Percentiles rank a stretch among this genome's conserved stretches.
Evolutionary conservation across 1,140 invertebrate species (phyloP).

Genomic region (Phocides pigmalion): DNA sequence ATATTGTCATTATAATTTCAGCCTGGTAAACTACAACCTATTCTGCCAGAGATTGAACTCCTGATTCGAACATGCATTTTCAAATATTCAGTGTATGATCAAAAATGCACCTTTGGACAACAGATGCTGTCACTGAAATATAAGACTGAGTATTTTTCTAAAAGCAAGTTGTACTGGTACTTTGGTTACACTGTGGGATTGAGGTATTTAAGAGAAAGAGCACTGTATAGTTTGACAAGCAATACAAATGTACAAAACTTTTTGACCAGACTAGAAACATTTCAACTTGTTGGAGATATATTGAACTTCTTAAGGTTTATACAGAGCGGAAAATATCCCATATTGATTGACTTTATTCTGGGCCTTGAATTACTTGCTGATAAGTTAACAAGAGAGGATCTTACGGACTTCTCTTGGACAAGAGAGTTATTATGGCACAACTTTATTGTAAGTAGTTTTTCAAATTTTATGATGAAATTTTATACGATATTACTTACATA

Average conservation of each 20-base stretch:
- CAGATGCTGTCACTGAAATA: constrained; percentile 86
- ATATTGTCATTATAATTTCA: constrained; percentile 73
- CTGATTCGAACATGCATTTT: constrained; percentile 84
- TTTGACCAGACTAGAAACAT: constrained; percentile 81
- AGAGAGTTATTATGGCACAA: constrained; percentile 88
- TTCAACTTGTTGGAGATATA: constrained; percentile 83
- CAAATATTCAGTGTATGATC: constrained; percentile 83
- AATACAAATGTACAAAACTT: constrained; percentile 80
- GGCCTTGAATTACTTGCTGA: constrained; percentile 81
- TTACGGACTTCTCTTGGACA: constrained; percentile 86
- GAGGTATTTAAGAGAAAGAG: constrained; percentile 83
- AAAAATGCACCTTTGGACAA: constrained; percentile 85
- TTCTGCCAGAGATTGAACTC: constrained; percentile 85
- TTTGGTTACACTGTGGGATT: constrained; percentile 82
- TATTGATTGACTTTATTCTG: constrained; percentile 84
- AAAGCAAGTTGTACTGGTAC: constrained; percentile 82
- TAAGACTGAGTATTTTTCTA: constrained; percentile 78
- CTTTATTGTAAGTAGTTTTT: constrained; percentile 84
- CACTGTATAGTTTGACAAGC: constrained; percentile 79
- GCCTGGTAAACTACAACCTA: constrained; percentile 82
- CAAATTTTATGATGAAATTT: neutral
- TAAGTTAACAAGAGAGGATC: constrained; percentile 78
- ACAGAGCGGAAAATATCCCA: constrained; percentile 85
- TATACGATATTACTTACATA: too few species aligned
- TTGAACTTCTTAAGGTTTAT: constrained; percentile 86